phyloP scores from a whole-genome alignment of 2,888 invertebrate genomes.

The Parnassius glacialis region DNA sequence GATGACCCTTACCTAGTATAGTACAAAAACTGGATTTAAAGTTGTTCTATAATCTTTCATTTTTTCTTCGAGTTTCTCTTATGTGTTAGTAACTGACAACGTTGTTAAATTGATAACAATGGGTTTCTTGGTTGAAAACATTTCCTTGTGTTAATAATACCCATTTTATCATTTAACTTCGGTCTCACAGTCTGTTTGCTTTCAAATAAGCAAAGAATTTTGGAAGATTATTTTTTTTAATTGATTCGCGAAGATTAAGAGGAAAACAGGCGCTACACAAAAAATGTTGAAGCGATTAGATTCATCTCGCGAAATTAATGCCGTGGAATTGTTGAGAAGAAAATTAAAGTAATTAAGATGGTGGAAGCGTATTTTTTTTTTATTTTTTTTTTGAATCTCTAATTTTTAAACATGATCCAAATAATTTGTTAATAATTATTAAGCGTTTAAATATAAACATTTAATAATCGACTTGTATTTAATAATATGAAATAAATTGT shows the following conservation, averaged over 20 bases:
- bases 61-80: too few relatives aligned
- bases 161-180: conserved; percentile 1
- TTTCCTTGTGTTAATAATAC: not conserved
- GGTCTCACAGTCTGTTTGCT: conserved; percentile 15
- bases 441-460: too few relatives aligned
- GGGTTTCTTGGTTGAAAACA: not conserved
- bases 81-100: too few relatives aligned
- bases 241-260: conserved; percentile 34
- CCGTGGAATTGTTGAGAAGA: conserved; percentile 32
- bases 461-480: too few relatives aligned
- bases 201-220: conserved; percentile 16
- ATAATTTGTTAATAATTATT: too few relatives aligned
- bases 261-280: conserved; percentile 31
- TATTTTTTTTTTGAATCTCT: conserved; percentile 13
- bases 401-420: not conserved
- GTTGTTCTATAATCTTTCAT: too few relatives aligned
- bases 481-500: too few relatives aligned
- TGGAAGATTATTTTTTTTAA: conserved; percentile 29
- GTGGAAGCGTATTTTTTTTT: conserved; percentile 21
- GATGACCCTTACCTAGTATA: too few relatives aligned
- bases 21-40: too few relatives aligned
- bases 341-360: conserved; percentile 35
- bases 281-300: conserved; percentile 12
- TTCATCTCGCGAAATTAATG: conserved; percentile 29
- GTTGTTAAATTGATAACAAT: too few relatives aligned